Conservation (phyloP, 1,140 invertebrate species). For the Cecropterus lyciades region DNA sequence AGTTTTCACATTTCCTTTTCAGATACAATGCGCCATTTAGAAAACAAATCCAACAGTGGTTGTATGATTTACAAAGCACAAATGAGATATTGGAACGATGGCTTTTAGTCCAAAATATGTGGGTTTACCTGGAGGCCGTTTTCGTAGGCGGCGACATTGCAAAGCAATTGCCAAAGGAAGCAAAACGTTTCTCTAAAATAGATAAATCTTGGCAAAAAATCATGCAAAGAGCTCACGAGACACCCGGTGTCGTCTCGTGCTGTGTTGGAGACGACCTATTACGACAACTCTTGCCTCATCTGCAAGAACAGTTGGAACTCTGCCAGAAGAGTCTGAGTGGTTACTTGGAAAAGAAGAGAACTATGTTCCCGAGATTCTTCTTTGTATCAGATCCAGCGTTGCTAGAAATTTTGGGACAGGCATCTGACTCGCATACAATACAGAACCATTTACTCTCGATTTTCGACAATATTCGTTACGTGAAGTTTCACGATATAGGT, state of each 20-base stretch:
- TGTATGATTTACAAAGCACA: conserved; percentile 96
- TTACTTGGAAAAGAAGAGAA: conserved; percentile 97
- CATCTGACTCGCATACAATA: conserved; percentile 98
- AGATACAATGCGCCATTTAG: conserved; percentile 98
- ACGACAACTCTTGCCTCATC: conserved; percentile 95
- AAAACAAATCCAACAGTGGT: conserved; percentile 98
- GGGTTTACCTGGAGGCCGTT: conserved; percentile 99
- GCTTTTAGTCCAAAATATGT: conserved; percentile 98
- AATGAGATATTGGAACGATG: conserved; percentile 98
- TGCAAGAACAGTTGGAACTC: conserved; percentile 98
- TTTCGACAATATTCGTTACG: conserved; percentile 97
- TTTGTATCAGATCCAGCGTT: conserved; percentile 98
- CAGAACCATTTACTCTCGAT: conserved; percentile 98
- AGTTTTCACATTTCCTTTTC: conserved; percentile 42
- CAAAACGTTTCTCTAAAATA: conserved; percentile 97
- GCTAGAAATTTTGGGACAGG: conserved; percentile 97
- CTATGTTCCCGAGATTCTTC: conserved; percentile 99
- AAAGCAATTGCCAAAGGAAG: conserved; percentile 97
- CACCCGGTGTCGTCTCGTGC: conserved; percentile 96
- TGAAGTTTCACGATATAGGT: conserved; percentile 97
- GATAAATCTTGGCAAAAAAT: conserved; percentile 99
- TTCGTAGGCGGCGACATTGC: conserved; percentile 99
- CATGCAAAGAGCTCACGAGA: conserved; percentile 97
- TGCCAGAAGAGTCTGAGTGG: conserved; percentile 98
- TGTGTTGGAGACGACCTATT: conserved; percentile 98